phyloP scores from a whole-genome alignment of 2,797 vertebrate genomes.

The Poeciliopsis presidionis region DNA sequence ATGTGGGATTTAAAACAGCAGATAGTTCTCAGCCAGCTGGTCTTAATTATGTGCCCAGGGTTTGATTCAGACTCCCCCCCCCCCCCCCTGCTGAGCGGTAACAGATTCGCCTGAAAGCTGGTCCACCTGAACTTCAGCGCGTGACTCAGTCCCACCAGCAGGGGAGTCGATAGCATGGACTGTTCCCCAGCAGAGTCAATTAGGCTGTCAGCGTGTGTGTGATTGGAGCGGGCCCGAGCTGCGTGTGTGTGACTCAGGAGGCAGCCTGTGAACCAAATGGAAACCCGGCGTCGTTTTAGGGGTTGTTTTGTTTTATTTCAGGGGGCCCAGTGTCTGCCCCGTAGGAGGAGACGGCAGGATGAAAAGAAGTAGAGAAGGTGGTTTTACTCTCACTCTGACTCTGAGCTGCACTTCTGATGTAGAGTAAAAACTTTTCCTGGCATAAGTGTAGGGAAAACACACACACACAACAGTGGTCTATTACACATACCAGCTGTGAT shows the following conservation, averaged over 20 bases:
- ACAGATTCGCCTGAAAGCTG: slow-evolving; percentile 47
- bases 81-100: slow-evolving; percentile 43
- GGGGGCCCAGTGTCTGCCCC: slow-evolving; percentile 52
- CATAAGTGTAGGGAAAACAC: slow-evolving; percentile 22
- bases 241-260: slow-evolving; percentile 66
- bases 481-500: slow-evolving; percentile 31
- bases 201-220: slow-evolving; percentile 56
- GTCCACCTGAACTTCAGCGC: slow-evolving; percentile 54
- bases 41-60: slow-evolving; percentile 24
- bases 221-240: slow-evolving; percentile 36
- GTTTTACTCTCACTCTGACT: slow-evolving; percentile 37
- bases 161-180: slow-evolving; percentile 39
- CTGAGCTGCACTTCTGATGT: slow-evolving; percentile 35
- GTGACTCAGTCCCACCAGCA: slow-evolving; percentile 64
- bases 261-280: slow-evolving; percentile 60
- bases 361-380: slow-evolving; percentile 39
- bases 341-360: slow-evolving; percentile 28
- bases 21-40: slow-evolving; percentile 43
- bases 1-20: slow-evolving; percentile 9
- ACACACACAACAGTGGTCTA: slow-evolving; percentile 20
- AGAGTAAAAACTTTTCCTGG: slow-evolving; percentile 58
- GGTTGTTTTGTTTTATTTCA: slow-evolving; percentile 41
- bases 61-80: slow-evolving; percentile 48
- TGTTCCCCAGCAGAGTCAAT: slow-evolving; percentile 51
- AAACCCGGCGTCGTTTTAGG: slow-evolving; percentile 61